A percentile compares a stretch with the other conserved stretches of the same genome.
These are phyloP conservation scores for Drosophila grimshawi DNA, from an alignment of 1,140 invertebrate species.

Conservation along the genomic window DNA sequence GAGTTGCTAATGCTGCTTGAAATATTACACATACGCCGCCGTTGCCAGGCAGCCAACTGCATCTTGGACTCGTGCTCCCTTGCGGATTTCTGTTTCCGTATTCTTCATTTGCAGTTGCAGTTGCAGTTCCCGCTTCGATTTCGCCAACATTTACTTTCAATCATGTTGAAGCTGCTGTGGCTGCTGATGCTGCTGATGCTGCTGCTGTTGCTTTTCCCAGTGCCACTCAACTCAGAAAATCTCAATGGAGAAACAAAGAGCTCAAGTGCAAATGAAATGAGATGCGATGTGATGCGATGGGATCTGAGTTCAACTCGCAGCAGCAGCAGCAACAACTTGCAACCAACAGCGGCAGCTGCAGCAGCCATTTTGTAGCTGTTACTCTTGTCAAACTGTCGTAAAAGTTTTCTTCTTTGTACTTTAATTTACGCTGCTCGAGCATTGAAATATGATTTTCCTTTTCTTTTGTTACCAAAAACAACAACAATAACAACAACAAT, in stretches of 20 bases:
- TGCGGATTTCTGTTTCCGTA: not conserved
- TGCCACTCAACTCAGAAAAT: constrained; percentile 30
- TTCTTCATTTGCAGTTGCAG: not conserved
- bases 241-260: constrained; percentile 57
- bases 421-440: constrained; percentile 47
- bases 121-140: constrained; percentile 30
- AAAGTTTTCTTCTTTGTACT: constrained; percentile 46
- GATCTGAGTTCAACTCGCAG: constrained; percentile 14
- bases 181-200: not conserved
- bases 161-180: constrained; percentile 44
- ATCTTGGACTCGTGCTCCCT: not conserved
- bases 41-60: constrained; percentile 16
- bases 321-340: not conserved
- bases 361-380: constrained; percentile 34
- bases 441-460: constrained; percentile 57
- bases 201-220: not conserved
- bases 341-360: constrained; percentile 18
- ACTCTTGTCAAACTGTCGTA: constrained; percentile 50
- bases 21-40: constrained; percentile 62
- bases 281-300: constrained; percentile 27
- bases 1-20: constrained; percentile 46
- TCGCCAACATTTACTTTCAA: constrained; percentile 58
- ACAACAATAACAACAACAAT: not conserved
- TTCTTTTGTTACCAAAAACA: constrained; percentile 18
- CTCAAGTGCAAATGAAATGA: constrained; percentile 63